These are phyloP conservation scores for Porites evermanni DNA, from an alignment of 92 coral and sea anemone species.

Conservation along the genomic window DNA sequence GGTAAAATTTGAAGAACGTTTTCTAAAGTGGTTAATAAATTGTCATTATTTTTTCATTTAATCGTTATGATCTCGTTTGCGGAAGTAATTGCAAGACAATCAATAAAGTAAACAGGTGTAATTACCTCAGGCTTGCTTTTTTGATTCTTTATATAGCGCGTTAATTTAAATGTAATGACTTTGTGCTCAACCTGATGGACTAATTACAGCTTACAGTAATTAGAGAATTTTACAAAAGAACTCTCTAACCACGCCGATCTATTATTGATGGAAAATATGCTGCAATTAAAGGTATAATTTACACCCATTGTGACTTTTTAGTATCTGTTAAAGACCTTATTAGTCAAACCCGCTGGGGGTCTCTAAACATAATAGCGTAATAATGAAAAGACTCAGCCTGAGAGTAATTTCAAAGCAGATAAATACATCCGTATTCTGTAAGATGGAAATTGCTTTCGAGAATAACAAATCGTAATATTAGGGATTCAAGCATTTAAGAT, in stretches of 20 bases:
- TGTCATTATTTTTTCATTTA: neutral
- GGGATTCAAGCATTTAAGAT: too few relatives aligned
- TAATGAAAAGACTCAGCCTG: neutral
- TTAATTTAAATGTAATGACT: too few relatives aligned
- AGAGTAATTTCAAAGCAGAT: too few relatives aligned
- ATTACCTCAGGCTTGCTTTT: constrained; percentile 18
- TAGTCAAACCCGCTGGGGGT: neutral
- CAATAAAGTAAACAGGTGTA: neutral
- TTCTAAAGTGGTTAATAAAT: neutral
- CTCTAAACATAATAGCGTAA: neutral
- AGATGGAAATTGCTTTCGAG: too few relatives aligned
- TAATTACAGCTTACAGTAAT: neutral
- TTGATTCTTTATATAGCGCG: neutral
- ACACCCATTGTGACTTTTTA: neutral
- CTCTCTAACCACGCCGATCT: neutral
- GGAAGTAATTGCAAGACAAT: neutral
- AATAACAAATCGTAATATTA: too few relatives aligned
- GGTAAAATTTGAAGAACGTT: neutral
- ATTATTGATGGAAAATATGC: too few relatives aligned
- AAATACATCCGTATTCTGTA: too few relatives aligned
- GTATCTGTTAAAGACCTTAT: neutral
- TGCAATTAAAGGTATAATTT: neutral
- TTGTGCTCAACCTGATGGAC: neutral
- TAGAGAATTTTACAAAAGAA: neutral
- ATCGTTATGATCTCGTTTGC: neutral